These are phyloP conservation scores for Sorex araneus DNA, from an alignment of 2,113 vertebrate species.

Conservation along the genomic window DNA sequence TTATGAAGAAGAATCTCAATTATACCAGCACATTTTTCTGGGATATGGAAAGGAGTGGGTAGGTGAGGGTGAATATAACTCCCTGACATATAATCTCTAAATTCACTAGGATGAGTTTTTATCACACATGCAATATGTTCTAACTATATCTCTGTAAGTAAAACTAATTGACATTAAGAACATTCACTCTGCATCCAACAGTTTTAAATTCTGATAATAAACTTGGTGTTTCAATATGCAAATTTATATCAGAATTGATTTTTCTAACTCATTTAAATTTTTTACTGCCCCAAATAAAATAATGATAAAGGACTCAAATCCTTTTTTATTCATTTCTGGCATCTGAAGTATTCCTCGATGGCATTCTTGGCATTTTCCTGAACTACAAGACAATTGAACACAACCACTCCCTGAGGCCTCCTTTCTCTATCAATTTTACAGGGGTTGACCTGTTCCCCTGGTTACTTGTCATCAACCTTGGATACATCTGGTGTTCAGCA, in stretches of 20 bases:
- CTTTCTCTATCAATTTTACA: too few species aligned
- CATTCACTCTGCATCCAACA: neutral
- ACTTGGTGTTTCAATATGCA: neutral
- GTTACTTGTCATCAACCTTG: too few species aligned
- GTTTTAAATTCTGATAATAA: conserved; percentile 7
- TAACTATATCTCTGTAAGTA: neutral
- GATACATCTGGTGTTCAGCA: too few species aligned
- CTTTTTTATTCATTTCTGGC: too few species aligned
- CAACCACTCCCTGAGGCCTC: too few species aligned
- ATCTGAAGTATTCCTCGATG: too few species aligned
- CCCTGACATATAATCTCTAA: neutral
- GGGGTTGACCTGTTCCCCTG: too few species aligned
- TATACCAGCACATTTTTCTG: neutral
- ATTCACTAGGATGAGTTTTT: neutral
- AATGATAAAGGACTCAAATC: too few species aligned
- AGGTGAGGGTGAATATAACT: neutral
- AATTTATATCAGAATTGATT: neutral
- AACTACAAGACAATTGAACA: too few species aligned
- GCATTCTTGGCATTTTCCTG: too few species aligned
- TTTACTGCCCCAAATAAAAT: neutral
- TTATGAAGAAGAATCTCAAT: neutral
- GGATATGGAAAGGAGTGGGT: neutral
- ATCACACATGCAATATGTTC: neutral
- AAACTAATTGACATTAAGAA: conserved; percentile 27
- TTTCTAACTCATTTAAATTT: neutral